phyloP scores from a whole-genome alignment of 1,140 invertebrate species.

The Saccostrea cuccullata region DNA sequence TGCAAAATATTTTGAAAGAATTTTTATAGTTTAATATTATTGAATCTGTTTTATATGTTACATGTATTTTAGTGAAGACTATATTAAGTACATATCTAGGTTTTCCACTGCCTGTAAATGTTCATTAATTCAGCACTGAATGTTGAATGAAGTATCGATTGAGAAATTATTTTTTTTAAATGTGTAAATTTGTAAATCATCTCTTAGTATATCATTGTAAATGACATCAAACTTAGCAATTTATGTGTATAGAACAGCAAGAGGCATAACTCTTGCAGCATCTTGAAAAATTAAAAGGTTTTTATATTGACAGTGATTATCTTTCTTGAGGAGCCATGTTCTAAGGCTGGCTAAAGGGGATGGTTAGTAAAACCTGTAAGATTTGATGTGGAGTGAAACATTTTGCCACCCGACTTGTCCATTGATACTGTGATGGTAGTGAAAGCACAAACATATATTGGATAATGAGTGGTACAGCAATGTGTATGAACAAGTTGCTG shows the following conservation, averaged over 20 bases:
- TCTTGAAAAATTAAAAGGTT: conserved; percentile 21
- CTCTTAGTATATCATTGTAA: conserved; percentile 16
- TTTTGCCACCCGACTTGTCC: no score
- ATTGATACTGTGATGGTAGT: no score
- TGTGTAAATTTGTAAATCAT: conserved; percentile 16
- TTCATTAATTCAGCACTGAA: not conserved
- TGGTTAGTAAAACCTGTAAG: no score
- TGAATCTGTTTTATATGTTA: not conserved
- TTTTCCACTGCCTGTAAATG: not conserved
- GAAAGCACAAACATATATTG: no score
- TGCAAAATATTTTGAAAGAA: not conserved
- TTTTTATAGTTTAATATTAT: not conserved
- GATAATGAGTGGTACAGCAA: no score
- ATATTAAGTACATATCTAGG: not conserved
- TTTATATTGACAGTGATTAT: conserved; percentile 11
- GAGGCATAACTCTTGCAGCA: conserved; percentile 7
- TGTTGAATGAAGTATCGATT: not conserved
- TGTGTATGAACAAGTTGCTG: no score
- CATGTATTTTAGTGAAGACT: not conserved
- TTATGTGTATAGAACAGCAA: not conserved
- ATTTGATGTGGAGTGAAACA: no score
- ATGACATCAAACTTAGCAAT: conserved; percentile 10
- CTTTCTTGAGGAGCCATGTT: not conserved
- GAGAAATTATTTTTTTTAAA: not conserved
- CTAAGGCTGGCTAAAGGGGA: no score